phyloP scores from a whole-genome alignment of 1,140 invertebrate genomes.

The Ostrea denselamellosa region DNA sequence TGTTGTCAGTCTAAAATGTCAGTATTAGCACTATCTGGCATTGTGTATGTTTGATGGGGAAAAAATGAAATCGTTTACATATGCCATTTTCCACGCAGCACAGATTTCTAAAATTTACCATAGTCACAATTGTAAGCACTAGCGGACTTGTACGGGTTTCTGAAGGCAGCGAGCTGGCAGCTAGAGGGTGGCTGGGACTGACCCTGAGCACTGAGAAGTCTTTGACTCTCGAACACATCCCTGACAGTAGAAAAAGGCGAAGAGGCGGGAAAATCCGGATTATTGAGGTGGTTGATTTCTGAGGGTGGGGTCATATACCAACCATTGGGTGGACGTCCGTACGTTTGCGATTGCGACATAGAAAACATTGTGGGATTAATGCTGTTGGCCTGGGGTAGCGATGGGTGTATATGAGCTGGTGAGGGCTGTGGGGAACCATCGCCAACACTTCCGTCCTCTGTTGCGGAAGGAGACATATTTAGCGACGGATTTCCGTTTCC shows the following conservation, averaged over 20 bases:
- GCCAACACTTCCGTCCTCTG: conserved; percentile 55
- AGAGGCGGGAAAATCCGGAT: conserved; percentile 65
- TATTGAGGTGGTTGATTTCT: conserved; percentile 66
- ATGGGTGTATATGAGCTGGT: conserved; percentile 53
- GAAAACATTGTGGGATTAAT: conserved; percentile 68
- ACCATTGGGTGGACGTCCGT: conserved; percentile 65
- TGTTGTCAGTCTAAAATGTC: conserved; percentile 32
- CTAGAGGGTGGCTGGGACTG: conserved; percentile 67
- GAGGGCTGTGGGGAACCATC: conserved; percentile 61
- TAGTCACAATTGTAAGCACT: conserved; percentile 74
- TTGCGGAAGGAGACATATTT: conserved; percentile 48
- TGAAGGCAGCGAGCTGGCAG: conserved; percentile 74
- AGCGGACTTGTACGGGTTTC: conserved; percentile 70
- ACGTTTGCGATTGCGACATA: conserved; percentile 63
- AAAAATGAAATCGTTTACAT: conserved; percentile 19
- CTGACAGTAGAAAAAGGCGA: conserved; percentile 64
- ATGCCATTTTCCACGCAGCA: neutral
- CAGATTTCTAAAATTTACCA: conserved; percentile 70
- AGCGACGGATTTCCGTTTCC: conserved; percentile 45
- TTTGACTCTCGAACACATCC: conserved; percentile 73
- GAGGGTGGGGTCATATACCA: conserved; percentile 73
- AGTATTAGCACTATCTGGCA: neutral
- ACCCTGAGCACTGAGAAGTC: conserved; percentile 63
- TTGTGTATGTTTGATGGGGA: neutral
- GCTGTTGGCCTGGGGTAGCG: conserved; percentile 66